Evolutionary conservation across 2,888 invertebrate genomes (phyloP).

Genomic region (Oscheius sp.): DNA sequence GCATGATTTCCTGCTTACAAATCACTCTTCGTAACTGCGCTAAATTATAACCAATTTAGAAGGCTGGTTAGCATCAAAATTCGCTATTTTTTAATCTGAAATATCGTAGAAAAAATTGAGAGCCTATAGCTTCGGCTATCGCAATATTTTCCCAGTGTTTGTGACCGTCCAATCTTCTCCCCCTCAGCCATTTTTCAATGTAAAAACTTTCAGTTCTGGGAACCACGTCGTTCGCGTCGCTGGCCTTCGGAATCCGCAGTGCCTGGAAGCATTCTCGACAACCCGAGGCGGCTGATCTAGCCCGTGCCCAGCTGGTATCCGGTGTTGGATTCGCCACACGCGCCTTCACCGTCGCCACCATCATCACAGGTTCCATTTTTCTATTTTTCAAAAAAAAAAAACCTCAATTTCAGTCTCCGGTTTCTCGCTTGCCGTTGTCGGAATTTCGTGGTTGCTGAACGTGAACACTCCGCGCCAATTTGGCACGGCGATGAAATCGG

Average conservation of each 20-base stretch:
- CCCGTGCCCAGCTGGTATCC: constrained; percentile 52
- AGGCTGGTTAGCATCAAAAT: no score
- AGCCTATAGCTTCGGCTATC: no score
- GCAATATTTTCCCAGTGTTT: no score
- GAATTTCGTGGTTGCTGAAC: constrained; percentile 64
- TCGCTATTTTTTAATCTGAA: no score
- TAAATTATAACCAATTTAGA: no score
- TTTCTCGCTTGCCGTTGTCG: constrained; percentile 65
- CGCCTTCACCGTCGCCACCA: constrained; percentile 68
- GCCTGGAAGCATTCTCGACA: constrained; percentile 58
- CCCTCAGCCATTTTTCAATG: background rate
- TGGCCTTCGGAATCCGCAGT: constrained; percentile 54
- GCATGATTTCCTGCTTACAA: no score
- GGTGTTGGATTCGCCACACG: constrained; percentile 70
- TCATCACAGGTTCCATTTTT: constrained; percentile 56
- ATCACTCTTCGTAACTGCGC: no score
- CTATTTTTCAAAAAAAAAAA: background rate
- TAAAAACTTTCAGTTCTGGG: constrained; percentile 55
- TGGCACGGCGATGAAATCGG: constrained; percentile 62
- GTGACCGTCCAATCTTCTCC: no score
- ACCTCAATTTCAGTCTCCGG: constrained; percentile 56
- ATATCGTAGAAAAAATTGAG: no score
- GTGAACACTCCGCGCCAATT: constrained; percentile 70
- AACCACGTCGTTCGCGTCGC: constrained; percentile 44
- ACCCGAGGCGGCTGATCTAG: constrained; percentile 58